Evolutionary conservation across 2,113 vertebrate genomes (phyloP).

Genomic region (Pavo muticus): DNA sequence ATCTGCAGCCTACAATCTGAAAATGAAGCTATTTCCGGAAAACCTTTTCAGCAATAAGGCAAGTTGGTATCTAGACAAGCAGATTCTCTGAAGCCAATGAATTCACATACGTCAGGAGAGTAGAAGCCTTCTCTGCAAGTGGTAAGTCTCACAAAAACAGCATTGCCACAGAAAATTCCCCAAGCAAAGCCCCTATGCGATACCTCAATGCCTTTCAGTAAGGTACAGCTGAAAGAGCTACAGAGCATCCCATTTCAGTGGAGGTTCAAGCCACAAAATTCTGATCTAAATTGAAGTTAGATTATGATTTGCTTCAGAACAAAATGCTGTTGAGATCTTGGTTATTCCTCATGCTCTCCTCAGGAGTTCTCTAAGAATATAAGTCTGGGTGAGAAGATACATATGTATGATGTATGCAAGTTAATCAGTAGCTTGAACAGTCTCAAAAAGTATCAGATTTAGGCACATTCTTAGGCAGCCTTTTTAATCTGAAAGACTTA

Average conservation of each 20-base stretch:
- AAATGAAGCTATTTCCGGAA: background rate
- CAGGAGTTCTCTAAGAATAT: background rate
- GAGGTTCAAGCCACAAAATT: background rate
- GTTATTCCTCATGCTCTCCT: background rate
- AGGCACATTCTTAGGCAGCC: fast-evolving
- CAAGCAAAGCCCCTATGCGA: background rate
- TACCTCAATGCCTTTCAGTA: background rate
- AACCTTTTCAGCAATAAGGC: background rate
- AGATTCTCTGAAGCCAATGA: background rate
- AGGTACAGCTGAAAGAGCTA: background rate
- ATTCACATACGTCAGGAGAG: background rate
- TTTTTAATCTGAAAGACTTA: background rate
- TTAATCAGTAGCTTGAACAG: background rate
- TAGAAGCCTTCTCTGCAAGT: background rate
- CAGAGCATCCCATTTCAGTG: background rate
- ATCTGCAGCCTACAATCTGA: background rate
- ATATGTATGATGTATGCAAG: background rate
- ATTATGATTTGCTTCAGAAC: background rate
- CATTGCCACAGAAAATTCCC: background rate
- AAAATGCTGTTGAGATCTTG: background rate
- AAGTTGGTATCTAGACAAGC: background rate
- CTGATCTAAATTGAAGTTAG: background rate
- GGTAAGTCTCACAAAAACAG: background rate
- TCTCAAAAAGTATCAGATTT: background rate
- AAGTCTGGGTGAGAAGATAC: background rate